phyloP scores from a whole-genome alignment of 37 sponge, comb jelly and placozoan genomes.

The Spongilla lacustris region DNA sequence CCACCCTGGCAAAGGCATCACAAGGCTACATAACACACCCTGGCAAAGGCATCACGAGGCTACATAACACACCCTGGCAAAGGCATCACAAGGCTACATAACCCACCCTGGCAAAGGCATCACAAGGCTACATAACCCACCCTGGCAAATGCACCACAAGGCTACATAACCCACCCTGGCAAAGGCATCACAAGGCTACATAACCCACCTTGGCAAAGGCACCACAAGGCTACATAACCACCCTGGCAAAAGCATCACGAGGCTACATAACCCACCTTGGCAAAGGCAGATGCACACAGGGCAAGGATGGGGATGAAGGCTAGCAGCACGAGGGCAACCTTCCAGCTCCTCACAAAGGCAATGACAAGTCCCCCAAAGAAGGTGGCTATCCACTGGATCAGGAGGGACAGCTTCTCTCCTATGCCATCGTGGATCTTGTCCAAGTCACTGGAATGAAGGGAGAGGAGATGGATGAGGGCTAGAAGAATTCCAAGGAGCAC shows the following conservation, averaged over 20 bases:
- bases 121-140: too few relatives aligned
- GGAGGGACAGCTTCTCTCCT: slow-evolving; percentile 63
- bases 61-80: too few relatives aligned
- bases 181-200: too few relatives aligned
- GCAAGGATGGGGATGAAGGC: slow-evolving; percentile 56
- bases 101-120: too few relatives aligned
- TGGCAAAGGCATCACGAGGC: too few relatives aligned
- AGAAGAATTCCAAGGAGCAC: not conserved
- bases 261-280: slow-evolving; percentile 16
- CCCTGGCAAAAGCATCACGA: not conserved
- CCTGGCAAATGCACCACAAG: too few relatives aligned
- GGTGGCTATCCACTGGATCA: slow-evolving; percentile 68
- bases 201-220: too few relatives aligned
- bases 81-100: too few relatives aligned
- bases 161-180: too few relatives aligned
- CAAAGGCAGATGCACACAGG: slow-evolving; percentile 2
- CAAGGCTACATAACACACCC: too few relatives aligned
- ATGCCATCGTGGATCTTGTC: slow-evolving; percentile 78
- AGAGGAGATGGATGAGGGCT: not conserved
- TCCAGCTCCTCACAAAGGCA: slow-evolving; percentile 53
- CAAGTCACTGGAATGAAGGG: slow-evolving; percentile 43
- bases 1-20: too few relatives aligned
- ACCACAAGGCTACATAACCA: slow-evolving; percentile 8
- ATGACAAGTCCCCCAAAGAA: slow-evolving; percentile 62
- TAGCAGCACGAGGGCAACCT: slow-evolving; percentile 66